phyloP scores from a whole-genome alignment of 2,113 vertebrate genomes.

The Formicarius rufipectus region DNA sequence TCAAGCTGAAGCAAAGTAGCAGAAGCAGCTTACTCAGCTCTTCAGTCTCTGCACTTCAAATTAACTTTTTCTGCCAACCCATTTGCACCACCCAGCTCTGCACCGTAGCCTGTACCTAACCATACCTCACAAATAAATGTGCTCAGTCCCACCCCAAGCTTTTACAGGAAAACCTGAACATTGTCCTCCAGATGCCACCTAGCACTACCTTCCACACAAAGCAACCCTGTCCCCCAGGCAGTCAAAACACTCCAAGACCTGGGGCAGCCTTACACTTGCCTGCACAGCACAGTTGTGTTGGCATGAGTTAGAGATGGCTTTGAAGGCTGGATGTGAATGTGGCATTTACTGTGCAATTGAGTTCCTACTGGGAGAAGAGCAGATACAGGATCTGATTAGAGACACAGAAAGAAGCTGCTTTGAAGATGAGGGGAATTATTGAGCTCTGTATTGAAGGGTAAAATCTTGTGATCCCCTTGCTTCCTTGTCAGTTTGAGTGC shows the following conservation, averaged over 20 bases:
- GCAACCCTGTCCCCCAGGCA: background rate
- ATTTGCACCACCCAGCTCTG: background rate
- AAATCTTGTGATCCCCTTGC: background rate
- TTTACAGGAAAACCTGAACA: background rate
- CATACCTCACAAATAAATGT: accelerated
- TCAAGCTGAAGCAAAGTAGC: background rate
- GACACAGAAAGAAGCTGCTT: background rate
- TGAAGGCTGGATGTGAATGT: background rate
- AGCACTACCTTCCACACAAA: background rate
- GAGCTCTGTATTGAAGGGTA: background rate
- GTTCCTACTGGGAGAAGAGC: background rate
- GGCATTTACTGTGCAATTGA: background rate
- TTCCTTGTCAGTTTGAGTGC: background rate
- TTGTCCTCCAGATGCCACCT: background rate
- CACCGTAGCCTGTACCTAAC: background rate
- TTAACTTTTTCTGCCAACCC: background rate
- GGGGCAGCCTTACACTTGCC: accelerated
- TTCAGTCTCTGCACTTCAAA: accelerated
- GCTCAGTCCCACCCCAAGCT: background rate
- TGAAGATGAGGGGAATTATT: background rate
- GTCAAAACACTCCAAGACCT: background rate
- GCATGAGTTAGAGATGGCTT: background rate
- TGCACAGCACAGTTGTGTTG: background rate
- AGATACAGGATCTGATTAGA: background rate
- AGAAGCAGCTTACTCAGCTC: background rate